Conservation (phyloP, 2,113 vertebrate genomes). For the Pantherophis guttatus region DNA sequence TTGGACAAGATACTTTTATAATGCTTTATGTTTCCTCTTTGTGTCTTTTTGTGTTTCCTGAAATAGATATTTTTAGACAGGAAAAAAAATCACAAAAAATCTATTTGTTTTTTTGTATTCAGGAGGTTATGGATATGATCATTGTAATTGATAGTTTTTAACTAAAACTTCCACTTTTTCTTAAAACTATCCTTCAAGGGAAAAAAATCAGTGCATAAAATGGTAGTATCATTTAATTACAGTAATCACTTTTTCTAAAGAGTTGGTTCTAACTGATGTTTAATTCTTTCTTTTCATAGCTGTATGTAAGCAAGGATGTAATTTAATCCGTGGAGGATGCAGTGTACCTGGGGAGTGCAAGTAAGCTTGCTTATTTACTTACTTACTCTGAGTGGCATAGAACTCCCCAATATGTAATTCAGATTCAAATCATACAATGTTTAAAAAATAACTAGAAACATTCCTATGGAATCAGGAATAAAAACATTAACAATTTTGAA, state of each 20-base stretch:
- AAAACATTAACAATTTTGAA: neutral
- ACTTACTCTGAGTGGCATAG: neutral
- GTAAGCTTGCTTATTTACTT: conserved; percentile 72
- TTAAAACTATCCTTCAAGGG: neutral
- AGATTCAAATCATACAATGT: neutral
- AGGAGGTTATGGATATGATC: neutral
- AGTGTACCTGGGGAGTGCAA: conserved; percentile 84
- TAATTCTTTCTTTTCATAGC: conserved; percentile 69
- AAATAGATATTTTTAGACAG: neutral
- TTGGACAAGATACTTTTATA: conserved; percentile 31
- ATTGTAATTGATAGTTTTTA: neutral
- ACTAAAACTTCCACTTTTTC: neutral
- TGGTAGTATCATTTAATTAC: neutral
- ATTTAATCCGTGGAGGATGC: conserved; percentile 82
- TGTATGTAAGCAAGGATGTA: conserved; percentile 92
- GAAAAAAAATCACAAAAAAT: neutral
- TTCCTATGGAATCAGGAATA: neutral
- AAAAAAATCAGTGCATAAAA: neutral
- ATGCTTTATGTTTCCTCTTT: conserved; percentile 17
- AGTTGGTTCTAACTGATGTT: conserved; percentile 34
- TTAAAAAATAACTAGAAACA: neutral
- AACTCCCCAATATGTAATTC: neutral
- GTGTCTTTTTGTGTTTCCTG: neutral
- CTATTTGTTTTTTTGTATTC: neutral
- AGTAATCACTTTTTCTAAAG: neutral